Conservation (phyloP, 1,140 invertebrate genomes). For the Zaprionus vittiger region DNA sequence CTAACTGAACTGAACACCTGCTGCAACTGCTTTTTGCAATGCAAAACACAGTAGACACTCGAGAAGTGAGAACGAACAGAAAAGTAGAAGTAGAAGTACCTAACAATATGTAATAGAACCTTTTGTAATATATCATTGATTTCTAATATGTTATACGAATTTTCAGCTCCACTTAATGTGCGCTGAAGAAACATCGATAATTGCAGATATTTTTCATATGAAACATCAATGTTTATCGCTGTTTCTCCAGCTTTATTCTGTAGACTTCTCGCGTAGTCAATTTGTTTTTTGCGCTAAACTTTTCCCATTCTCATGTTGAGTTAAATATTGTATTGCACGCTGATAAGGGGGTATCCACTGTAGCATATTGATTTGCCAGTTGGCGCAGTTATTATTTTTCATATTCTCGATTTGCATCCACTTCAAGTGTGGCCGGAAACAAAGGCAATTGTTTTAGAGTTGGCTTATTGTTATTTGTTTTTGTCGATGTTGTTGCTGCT, state of each 20-base stretch:
- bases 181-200: no score
- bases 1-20: conserved; percentile 44
- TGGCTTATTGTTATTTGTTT: conserved; percentile 3
- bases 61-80: no score
- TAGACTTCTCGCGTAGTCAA: no score
- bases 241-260: no score
- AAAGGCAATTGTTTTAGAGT: conserved; percentile 31
- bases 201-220: no score
- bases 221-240: no score
- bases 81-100: no score
- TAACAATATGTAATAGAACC: no score
- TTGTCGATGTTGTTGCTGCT: neutral
- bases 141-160: no score
- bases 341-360: neutral
- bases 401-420: conserved; percentile 45
- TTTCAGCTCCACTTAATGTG: no score
- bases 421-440: conserved; percentile 29
- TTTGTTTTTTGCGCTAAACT: neutral
- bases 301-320: neutral
- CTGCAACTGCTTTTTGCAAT: conserved; percentile 9
- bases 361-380: neutral
- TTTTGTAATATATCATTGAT: no score
- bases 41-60: neutral
- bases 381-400: neutral
- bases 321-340: neutral